A percentile compares a stretch with the other conserved stretches of the same genome.
Evolutionary conservation across 2,888 invertebrate species (phyloP).

Genomic region (Eurytoma adleriae): DNA sequence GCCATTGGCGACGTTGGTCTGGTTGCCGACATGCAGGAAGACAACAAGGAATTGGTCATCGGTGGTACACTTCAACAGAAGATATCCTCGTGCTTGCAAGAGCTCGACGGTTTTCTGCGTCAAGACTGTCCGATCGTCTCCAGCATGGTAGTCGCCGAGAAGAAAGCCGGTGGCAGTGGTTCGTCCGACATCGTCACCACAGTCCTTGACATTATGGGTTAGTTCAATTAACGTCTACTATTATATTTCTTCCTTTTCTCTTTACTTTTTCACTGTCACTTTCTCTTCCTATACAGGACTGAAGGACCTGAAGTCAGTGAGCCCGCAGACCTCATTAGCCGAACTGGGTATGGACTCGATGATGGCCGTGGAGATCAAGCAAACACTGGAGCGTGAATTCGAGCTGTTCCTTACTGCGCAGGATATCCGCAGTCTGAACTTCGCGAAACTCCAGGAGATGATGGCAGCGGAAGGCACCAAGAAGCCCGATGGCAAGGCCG

Average conservation of each 20-base stretch:
- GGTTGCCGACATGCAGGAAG: conserved; percentile 86
- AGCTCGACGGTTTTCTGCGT: conserved; percentile 86
- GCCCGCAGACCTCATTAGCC: conserved; percentile 85
- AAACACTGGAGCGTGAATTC: conserved; percentile 92
- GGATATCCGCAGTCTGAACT: conserved; percentile 89
- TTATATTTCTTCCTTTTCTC: conserved; percentile 5
- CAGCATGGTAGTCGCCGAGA: conserved; percentile 93
- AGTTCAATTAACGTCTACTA: neutral
- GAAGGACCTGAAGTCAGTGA: conserved; percentile 80
- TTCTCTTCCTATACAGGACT: conserved; percentile 64
- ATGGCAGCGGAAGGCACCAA: conserved; percentile 40
- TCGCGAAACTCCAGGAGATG: conserved; percentile 80
- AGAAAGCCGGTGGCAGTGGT: conserved; percentile 80
- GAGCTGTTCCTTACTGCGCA: conserved; percentile 91
- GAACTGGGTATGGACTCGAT: conserved; percentile 98
- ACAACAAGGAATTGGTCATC: conserved; percentile 83
- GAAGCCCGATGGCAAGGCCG: neutral
- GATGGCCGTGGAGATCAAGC: conserved; percentile 98
- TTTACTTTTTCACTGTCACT: conserved; percentile 58
- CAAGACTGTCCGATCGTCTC: conserved; percentile 81
- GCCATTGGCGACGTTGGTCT: conserved; percentile 85
- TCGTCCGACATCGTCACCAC: conserved; percentile 85
- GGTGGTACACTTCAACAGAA: conserved; percentile 91
- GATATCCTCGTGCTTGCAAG: conserved; percentile 87
- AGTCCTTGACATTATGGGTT: conserved; percentile 80